Conservation (phyloP, 2,113 vertebrate genomes). For the Shinisaurus crocodilurus region DNA sequence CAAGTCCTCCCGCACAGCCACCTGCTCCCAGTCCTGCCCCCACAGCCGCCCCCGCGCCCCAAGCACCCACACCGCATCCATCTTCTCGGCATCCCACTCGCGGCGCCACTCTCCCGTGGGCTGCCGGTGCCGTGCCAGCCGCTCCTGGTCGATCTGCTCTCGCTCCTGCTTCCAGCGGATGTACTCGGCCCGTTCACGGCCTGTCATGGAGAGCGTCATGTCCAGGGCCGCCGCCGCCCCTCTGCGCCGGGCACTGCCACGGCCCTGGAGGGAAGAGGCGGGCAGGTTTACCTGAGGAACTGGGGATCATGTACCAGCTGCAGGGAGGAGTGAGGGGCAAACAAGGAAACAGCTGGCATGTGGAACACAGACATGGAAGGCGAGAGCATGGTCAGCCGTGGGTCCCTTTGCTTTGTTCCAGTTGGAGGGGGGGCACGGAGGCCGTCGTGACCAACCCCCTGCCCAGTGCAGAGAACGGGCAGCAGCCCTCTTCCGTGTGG, state of each 20-base stretch:
- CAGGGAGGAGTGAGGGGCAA: neutral
- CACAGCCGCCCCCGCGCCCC: accelerated
- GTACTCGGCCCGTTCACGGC: constrained; percentile 90
- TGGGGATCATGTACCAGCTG: neutral
- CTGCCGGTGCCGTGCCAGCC: constrained; percentile 89
- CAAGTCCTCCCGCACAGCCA: neutral
- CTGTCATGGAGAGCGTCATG: constrained; percentile 95
- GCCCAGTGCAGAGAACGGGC: too few species aligned
- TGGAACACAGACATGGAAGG: neutral
- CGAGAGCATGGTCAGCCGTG: too few species aligned
- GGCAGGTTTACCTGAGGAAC: accelerated
- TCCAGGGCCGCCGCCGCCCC: constrained; percentile 62
- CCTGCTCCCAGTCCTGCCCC: accelerated
- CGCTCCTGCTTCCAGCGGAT: constrained; percentile 94
- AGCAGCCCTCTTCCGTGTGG: too few species aligned
- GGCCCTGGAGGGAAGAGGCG: constrained; percentile 46
- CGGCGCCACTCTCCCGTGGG: constrained; percentile 91
- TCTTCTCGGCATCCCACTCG: constrained; percentile 94
- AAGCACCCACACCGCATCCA: constrained; percentile 81
- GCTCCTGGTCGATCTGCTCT: constrained; percentile 90
- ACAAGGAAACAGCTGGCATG: neutral
- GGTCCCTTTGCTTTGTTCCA: neutral
- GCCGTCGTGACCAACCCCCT: too few species aligned
- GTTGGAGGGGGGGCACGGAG: too few species aligned
- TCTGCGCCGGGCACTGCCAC: neutral